A percentile compares a stretch with the other conserved stretches of the same genome.
These are phyloP conservation scores for Cassiopea andromeda DNA, from an alignment of 30 jellyfish, hydroid and myxozoan genomes.

Conservation along the genomic window DNA sequence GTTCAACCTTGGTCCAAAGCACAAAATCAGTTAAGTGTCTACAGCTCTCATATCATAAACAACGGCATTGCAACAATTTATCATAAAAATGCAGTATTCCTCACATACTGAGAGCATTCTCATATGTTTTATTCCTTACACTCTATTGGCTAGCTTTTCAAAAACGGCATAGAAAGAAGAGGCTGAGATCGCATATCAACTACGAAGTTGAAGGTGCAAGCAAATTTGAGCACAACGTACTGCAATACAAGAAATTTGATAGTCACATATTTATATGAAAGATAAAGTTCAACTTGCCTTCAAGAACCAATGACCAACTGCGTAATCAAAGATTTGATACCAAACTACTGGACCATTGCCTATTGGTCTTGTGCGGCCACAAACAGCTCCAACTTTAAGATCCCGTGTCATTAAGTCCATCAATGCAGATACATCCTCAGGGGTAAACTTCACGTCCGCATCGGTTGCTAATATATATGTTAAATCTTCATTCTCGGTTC, in stretches of 20 bases:
- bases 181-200: no score
- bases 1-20: no score
- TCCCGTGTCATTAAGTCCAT: slow-evolving; percentile 89
- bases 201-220: not conserved
- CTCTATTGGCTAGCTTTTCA: no score
- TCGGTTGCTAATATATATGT: slow-evolving; percentile 91
- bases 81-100: no score
- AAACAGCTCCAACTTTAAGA: slow-evolving; percentile 89
- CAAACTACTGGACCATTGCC: slow-evolving; percentile 90
- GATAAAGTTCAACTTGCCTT: slow-evolving; percentile 42
- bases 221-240: not conserved
- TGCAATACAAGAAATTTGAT: not conserved
- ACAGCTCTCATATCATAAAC: no score
- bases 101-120: no score
- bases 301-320: slow-evolving; percentile 94
- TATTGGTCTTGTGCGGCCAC: slow-evolving; percentile 92
- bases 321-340: slow-evolving; percentile 91
- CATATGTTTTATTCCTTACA: no score
- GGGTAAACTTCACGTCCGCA: slow-evolving; percentile 84
- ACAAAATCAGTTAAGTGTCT: no score
- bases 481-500: slow-evolving; percentile 48
- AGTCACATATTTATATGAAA: not conserved
- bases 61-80: no score
- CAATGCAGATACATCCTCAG: slow-evolving; percentile 78
- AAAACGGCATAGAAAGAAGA: no score